A percentile compares a stretch with the other conserved stretches of the same genome.
phyloP scores from a whole-genome alignment of 2,113 vertebrate species.

The Microcebus jonahi region DNA sequence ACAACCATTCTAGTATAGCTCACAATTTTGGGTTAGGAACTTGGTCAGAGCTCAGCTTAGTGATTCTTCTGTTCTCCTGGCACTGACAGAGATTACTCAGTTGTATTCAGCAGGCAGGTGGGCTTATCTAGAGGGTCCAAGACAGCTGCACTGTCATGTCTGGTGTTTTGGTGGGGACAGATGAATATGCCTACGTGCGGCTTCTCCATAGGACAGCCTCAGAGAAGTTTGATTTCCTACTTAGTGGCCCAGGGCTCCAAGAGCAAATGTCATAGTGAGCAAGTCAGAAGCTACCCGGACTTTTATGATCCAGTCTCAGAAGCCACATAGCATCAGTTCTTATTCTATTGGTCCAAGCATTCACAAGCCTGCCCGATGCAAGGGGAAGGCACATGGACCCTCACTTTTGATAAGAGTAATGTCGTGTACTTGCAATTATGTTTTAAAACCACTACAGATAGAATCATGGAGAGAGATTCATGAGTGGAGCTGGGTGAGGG shows the following conservation, averaged over 20 bases:
- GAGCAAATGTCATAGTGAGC: neutral
- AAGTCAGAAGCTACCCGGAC: neutral
- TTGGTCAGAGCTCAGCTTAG: neutral
- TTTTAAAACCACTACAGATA: neutral
- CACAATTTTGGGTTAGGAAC: neutral
- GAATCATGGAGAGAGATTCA: neutral
- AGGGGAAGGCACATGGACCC: neutral
- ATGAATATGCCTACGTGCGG: fast-evolving
- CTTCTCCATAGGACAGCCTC: neutral
- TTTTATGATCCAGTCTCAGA: neutral
- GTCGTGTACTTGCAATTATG: neutral
- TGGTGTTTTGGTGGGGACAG: neutral
- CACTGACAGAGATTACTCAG: neutral
- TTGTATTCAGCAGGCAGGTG: too few relatives aligned
- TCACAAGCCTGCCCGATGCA: neutral
- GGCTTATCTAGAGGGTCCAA: neutral
- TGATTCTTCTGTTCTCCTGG: neutral
- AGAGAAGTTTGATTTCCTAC: neutral
- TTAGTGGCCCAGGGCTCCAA: neutral
- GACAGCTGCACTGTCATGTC: neutral
- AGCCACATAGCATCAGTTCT: neutral
- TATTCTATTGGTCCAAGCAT: too few relatives aligned
- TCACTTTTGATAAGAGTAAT: neutral
- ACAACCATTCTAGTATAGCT: neutral
- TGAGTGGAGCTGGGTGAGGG: neutral